These are phyloP conservation scores for Idris sp. DNA, from an alignment of 1,140 invertebrate genomes.

Conservation along the genomic window DNA sequence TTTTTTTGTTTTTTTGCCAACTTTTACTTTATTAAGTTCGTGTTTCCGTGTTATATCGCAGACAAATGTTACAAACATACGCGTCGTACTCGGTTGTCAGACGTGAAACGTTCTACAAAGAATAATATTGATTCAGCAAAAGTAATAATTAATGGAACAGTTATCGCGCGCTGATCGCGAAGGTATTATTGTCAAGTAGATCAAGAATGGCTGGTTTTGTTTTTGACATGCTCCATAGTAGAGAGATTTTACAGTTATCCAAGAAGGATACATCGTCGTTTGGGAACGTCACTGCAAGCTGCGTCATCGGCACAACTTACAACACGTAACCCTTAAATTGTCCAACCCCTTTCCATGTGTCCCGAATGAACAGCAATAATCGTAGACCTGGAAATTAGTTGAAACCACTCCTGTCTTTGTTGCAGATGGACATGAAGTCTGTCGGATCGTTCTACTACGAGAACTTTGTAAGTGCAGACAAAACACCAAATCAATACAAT, in stretches of 20 bases:
- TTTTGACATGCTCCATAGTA: conserved; percentile 62
- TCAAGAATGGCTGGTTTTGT: conserved; percentile 64
- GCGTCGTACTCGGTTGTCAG: conserved; percentile 48
- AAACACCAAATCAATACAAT: conserved; percentile 69
- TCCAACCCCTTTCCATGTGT: conserved; percentile 59
- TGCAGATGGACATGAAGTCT: conserved; percentile 95
- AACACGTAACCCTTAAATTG: conserved; percentile 65
- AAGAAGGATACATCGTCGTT: conserved; percentile 76
- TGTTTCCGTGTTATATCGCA: no score
- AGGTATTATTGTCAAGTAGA: conserved; percentile 61
- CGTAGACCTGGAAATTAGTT: conserved; percentile 75
- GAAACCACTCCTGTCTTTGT: conserved; percentile 79
- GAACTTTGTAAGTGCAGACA: conserved; percentile 91
- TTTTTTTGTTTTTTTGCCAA: conserved; percentile 28
- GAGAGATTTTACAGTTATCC: conserved; percentile 76
- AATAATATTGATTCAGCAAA: conserved; percentile 17
- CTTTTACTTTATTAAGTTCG: conserved; percentile 27
- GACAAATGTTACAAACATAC: conserved; percentile 36
- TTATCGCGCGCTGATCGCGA: conserved; percentile 60
- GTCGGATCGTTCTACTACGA: conserved; percentile 95
- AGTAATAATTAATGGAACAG: conserved; percentile 38
- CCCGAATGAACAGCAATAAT: conserved; percentile 61
- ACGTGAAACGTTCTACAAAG: conserved; percentile 24
- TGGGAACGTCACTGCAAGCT: conserved; percentile 78
- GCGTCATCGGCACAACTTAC: conserved; percentile 79